These are phyloP conservation scores for Tachypleus tridentatus DNA, from an alignment of 1,140 invertebrate species.

Conservation along the genomic window DNA sequence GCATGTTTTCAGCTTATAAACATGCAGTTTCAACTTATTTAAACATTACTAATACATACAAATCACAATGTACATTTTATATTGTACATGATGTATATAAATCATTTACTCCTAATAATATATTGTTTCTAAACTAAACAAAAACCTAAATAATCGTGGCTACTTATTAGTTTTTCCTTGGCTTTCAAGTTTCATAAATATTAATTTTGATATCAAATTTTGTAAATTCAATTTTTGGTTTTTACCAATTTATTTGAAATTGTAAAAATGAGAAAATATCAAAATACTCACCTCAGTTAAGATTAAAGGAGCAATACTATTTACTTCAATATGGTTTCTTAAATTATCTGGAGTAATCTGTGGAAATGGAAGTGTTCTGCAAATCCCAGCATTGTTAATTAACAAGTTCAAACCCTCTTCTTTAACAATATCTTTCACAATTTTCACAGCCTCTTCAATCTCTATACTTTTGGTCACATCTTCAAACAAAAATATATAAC, in stretches of 20 bases:
- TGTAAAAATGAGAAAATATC: background rate
- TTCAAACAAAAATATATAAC: background rate
- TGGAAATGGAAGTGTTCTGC: slow-evolving; percentile 50
- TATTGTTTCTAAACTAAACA: too few relatives aligned
- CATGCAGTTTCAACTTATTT: too few relatives aligned
- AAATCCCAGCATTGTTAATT: slow-evolving; percentile 70
- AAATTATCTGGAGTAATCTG: slow-evolving; percentile 56
- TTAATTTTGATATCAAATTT: too few relatives aligned
- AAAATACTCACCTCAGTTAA: slow-evolving; percentile 39
- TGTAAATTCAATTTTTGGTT: background rate
- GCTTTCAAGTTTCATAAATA: too few relatives aligned
- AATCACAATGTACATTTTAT: too few relatives aligned
- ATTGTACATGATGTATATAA: too few relatives aligned
- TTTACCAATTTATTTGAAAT: background rate
- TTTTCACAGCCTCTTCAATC: background rate
- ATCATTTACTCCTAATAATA: too few relatives aligned
- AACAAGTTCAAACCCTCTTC: slow-evolving; percentile 61
- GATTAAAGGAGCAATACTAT: slow-evolving; percentile 68
- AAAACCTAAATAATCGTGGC: too few relatives aligned
- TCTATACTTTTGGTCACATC: background rate
- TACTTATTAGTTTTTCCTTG: too few relatives aligned
- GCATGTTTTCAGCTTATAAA: too few relatives aligned
- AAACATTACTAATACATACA: too few relatives aligned
- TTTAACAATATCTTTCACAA: slow-evolving; percentile 37
- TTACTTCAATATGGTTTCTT: slow-evolving; percentile 52